phyloP scores from a whole-genome alignment of 2,797 vertebrate genomes.

The Melanotaenia parkinsoni region DNA sequence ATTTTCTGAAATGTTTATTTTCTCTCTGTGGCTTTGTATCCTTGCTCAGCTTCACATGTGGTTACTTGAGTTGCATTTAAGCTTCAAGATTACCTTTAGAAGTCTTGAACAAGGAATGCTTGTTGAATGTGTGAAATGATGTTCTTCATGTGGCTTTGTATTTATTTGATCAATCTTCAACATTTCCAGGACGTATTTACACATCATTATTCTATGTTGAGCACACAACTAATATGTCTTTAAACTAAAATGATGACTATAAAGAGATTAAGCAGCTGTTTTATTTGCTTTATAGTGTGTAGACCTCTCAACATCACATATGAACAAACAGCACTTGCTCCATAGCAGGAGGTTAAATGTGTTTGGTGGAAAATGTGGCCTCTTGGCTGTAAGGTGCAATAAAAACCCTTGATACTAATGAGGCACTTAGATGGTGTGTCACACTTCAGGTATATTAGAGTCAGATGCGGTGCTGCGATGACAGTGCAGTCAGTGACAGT shows the following conservation, averaged over 20 bases:
- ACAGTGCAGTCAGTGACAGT: slow-evolving; percentile 45
- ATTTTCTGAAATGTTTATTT: slow-evolving; percentile 22
- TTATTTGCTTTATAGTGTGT: slow-evolving; percentile 15
- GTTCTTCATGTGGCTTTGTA: neutral
- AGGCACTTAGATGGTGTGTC: slow-evolving; percentile 64
- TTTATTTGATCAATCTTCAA: neutral
- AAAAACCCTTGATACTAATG: slow-evolving; percentile 61
- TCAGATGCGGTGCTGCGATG: slow-evolving; percentile 40
- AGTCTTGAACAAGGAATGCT: neutral
- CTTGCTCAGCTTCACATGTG: slow-evolving; percentile 8
- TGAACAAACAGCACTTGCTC: slow-evolving; percentile 17
- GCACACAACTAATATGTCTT: neutral
- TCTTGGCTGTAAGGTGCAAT: slow-evolving; percentile 39
- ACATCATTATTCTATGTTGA: neutral
- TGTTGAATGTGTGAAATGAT: slow-evolving; percentile 15
- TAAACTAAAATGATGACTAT: neutral
- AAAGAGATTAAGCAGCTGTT: slow-evolving; percentile 16
- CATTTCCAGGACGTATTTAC: neutral
- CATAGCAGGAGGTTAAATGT: slow-evolving; percentile 50
- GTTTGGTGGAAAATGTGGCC: slow-evolving; percentile 37
- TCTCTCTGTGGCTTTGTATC: slow-evolving; percentile 7
- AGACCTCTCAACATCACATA: slow-evolving; percentile 5
- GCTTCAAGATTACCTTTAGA: neutral
- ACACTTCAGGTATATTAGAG: slow-evolving; percentile 62
- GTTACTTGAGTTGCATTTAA: slow-evolving; percentile 1